phyloP scores from a whole-genome alignment of 2,113 vertebrate species.

The Danionella cerebrum region DNA sequence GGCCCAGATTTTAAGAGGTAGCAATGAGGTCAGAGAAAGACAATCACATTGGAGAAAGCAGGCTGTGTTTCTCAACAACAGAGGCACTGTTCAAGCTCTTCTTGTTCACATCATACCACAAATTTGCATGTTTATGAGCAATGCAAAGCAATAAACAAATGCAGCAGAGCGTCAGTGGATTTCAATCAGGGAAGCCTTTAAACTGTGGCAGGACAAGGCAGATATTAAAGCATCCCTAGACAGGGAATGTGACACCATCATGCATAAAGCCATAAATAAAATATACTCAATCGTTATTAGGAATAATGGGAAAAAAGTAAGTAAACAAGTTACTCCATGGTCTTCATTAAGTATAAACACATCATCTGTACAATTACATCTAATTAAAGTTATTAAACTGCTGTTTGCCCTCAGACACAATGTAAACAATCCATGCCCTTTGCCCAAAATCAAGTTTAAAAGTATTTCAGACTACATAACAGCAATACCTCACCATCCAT shows the following conservation, averaged over 20 bases:
- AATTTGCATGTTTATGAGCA: constrained; percentile 38
- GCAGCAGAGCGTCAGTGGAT: constrained; percentile 2
- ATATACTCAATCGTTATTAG: no score
- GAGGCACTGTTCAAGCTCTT: constrained; percentile 29
- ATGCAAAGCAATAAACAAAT: constrained; percentile 43
- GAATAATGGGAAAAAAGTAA: background rate
- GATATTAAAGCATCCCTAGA: background rate
- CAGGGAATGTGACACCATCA: background rate
- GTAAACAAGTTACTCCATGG: constrained; percentile 3
- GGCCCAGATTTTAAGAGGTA: constrained; percentile 25
- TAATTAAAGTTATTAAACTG: background rate
- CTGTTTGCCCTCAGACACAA: background rate
- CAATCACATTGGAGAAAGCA: constrained; percentile 32
- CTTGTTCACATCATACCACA: constrained; percentile 34
- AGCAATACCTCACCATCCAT: background rate
- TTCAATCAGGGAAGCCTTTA: background rate
- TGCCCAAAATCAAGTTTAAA: background rate
- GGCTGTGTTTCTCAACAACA: constrained; percentile 34
- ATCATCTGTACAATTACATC: background rate
- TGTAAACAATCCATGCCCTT: background rate
- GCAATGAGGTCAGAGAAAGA: constrained; percentile 35
- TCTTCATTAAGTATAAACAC: background rate
- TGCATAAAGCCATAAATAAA: background rate
- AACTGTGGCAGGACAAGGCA: background rate
- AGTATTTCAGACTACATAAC: background rate